Base-by-base conservation (phyloP, 2,888 invertebrate genomes). In the Ctenicera cuprea region DNA sequence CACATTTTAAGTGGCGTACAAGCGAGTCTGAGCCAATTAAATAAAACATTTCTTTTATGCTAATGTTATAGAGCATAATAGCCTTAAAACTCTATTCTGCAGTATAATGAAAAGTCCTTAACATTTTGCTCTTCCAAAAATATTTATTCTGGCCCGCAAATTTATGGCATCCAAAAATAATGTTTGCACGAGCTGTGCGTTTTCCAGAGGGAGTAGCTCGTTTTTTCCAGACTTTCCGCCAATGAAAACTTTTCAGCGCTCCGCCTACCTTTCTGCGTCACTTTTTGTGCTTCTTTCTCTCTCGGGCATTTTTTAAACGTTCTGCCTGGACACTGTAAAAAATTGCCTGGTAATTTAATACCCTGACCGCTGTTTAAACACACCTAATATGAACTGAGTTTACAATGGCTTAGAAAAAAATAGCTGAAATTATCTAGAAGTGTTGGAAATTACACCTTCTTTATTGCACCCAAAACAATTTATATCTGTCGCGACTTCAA, bases 131-230 rank as follows among this genome's bases (percentile, higher is more conserved):
- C 86, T 86, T 87, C 85, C 85, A 85, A 87, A 87, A 87, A 87
- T 87, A 87, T 87, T 87, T 87, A 87, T 87, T 86, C 86, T 86
- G 82, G 85, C 83, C 86, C 85, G 85, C 85, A 86, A 87, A 87
- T 87, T 87, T 87, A 87, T 86, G 86, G 86, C 86, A 85, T 85
- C 85, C 86, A 83, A 87, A 87, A 87, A 87, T 87, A 87, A 87
- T 87, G 86, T 87, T 86, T 86, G 86, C 84, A 82, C 84, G 84
- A 83, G 82, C 82, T 79, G 77, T 83, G 81, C 83, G 81, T 81
- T 81, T 82, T 84, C 83, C 82, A 82, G 84, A 83, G 85, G 84
- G 85, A 83, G 85, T 83, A 79, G 61, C 72, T 74, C 67, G 59
- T 84, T 85, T 87, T 82, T 81, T 79, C 77, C 81, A 77, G 80